phyloP scores from a whole-genome alignment of 53 echinoderm and acorn worm genomes.

The Paracentrotus lividus region DNA sequence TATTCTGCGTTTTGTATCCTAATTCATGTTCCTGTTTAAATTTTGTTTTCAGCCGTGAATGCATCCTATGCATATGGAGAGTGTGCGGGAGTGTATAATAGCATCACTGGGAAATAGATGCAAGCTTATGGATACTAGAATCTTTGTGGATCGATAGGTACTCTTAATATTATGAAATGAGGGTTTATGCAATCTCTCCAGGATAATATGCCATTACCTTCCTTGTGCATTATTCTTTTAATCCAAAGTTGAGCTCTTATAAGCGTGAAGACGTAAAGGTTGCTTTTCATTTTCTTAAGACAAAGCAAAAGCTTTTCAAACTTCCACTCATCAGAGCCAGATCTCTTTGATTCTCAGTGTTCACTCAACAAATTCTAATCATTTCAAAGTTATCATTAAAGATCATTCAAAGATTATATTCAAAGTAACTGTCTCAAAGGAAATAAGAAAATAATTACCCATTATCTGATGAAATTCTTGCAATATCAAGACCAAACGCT shows the following conservation, averaged over 20 bases:
- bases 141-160: background rate
- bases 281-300: too few species aligned
- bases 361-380: too few species aligned
- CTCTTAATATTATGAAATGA: background rate
- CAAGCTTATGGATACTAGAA: background rate
- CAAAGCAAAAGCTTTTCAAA: background rate
- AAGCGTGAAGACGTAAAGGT: background rate
- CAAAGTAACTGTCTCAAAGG: background rate
- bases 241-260: background rate
- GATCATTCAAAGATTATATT: background rate
- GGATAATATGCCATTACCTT: background rate
- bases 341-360: background rate
- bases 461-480: background rate
- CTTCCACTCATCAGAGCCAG: too few species aligned
- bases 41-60: too few species aligned
- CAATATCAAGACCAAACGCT: background rate
- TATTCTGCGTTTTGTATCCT: too few species aligned
- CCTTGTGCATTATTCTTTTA: background rate
- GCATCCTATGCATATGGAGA: too few species aligned
- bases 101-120: background rate
- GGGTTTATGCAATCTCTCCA: background rate
- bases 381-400: background rate
- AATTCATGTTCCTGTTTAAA: too few species aligned
- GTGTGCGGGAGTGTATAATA: background rate
- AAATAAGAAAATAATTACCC: slow-evolving; percentile 6